Evolutionary conservation across 2,113 vertebrate species (phyloP).

Genomic region (Hystrix brachyura): DNA sequence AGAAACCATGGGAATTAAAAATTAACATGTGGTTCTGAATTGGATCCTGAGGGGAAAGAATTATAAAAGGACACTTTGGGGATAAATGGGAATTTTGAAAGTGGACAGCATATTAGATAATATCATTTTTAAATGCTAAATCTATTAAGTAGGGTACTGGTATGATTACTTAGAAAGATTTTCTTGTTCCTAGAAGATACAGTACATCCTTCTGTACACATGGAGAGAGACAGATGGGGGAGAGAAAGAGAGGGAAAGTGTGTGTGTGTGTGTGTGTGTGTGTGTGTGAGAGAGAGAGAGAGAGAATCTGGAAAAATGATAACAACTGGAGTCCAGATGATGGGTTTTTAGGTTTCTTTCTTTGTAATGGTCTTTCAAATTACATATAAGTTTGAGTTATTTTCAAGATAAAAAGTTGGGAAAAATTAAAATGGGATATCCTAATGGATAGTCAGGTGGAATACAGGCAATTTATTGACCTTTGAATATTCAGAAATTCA

Average conservation of each 20-base stretch:
- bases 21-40: neutral
- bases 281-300: neutral
- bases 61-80: neutral
- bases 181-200: neutral
- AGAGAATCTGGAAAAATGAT: neutral
- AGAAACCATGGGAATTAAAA: constrained; percentile 12
- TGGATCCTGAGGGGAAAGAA: neutral
- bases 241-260: neutral
- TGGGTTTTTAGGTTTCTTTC: neutral
- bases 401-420: neutral
- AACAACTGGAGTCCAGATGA: neutral
- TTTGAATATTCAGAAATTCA: neutral
- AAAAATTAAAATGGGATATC: neutral
- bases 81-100: neutral
- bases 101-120: neutral
- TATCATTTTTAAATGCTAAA: neutral
- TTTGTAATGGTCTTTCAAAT: neutral
- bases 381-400: neutral
- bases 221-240: neutral
- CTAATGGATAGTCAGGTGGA: neutral
- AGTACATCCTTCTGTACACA: neutral
- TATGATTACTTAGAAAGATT: neutral
- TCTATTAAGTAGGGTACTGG: neutral
- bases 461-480: neutral
- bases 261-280: too few species aligned